A percentile compares a stretch with the other conserved stretches of the same genome.
Evolutionary conservation across 2,797 vertebrate genomes (phyloP).

Genomic region (Oreortyx pictus): DNA sequence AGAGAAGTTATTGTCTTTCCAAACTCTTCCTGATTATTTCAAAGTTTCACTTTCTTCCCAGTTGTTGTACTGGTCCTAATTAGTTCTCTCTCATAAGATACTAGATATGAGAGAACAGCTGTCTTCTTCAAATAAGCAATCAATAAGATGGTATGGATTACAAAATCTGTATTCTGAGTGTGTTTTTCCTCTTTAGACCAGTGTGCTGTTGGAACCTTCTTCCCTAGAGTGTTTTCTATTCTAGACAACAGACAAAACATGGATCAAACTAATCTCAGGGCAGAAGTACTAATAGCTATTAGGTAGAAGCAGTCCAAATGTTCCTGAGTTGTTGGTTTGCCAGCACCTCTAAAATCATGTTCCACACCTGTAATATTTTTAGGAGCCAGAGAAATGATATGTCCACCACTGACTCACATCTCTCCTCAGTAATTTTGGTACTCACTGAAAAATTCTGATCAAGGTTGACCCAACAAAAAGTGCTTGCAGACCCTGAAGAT

Average conservation of each 20-base stretch:
- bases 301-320: background rate
- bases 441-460: background rate
- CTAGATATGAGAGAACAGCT: background rate
- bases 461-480: background rate
- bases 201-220: background rate
- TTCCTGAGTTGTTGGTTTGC: background rate
- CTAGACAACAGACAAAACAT: background rate
- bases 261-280: background rate
- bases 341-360: background rate
- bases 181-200: background rate
- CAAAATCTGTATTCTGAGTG: background rate
- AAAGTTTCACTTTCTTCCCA: background rate
- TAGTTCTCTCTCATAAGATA: background rate
- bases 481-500: background rate
- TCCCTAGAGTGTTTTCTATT: background rate
- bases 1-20: background rate
- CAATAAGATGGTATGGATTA: background rate
- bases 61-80: background rate
- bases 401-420: background rate
- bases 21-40: background rate
- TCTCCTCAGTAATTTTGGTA: background rate
- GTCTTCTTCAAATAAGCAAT: background rate
- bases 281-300: background rate
- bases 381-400: background rate
- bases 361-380: background rate